Conservation (phyloP, 1,140 invertebrate genomes). For the Centruroides vittatus region DNA sequence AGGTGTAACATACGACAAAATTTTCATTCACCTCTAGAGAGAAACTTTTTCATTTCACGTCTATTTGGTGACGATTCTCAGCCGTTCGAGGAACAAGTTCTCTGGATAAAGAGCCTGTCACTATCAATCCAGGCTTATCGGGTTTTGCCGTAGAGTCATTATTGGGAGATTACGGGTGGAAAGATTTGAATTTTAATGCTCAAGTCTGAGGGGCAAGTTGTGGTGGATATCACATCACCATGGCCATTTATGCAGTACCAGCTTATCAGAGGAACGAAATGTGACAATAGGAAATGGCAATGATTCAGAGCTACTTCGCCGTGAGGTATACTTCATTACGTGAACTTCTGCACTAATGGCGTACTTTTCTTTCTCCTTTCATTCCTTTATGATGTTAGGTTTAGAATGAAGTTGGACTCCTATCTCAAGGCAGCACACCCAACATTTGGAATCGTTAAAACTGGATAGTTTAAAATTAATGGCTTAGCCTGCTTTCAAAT, state of each 20-base stretch:
- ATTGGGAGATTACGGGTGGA: slow-evolving; percentile 16
- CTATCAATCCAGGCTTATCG: slow-evolving; percentile 18
- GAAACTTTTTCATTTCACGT: slow-evolving; percentile 12
- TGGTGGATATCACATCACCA: slow-evolving; percentile 11
- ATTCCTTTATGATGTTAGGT: slow-evolving; percentile 11
- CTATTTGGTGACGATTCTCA: slow-evolving; percentile 15
- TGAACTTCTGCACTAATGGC: slow-evolving; percentile 16
- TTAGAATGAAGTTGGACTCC: slow-evolving; percentile 10
- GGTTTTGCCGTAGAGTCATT: slow-evolving; percentile 14
- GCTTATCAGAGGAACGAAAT: slow-evolving; percentile 16
- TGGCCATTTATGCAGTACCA: slow-evolving; percentile 9
- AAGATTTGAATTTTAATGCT: slow-evolving; percentile 18
- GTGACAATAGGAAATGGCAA: slow-evolving; percentile 17
- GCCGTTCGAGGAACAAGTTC: slow-evolving; percentile 2
- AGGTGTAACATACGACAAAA: slow-evolving; percentile 3
- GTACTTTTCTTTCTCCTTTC: slow-evolving; percentile 16
- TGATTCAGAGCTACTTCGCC: slow-evolving; percentile 15
- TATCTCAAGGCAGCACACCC: slow-evolving; percentile 5
- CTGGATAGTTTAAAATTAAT: slow-evolving; percentile 18
- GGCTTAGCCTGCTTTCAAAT: slow-evolving; percentile 16
- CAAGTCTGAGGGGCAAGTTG: background rate
- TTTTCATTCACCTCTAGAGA: slow-evolving; percentile 15
- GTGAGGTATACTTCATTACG: slow-evolving; percentile 16
- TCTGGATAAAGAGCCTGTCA: slow-evolving; percentile 14
- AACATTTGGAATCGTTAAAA: slow-evolving; percentile 15